Evolutionary conservation across 1,140 invertebrate species (phyloP), one percentile per base, ranked within the genome.

Genomic region (Brachionus calyciflorus): DNA sequence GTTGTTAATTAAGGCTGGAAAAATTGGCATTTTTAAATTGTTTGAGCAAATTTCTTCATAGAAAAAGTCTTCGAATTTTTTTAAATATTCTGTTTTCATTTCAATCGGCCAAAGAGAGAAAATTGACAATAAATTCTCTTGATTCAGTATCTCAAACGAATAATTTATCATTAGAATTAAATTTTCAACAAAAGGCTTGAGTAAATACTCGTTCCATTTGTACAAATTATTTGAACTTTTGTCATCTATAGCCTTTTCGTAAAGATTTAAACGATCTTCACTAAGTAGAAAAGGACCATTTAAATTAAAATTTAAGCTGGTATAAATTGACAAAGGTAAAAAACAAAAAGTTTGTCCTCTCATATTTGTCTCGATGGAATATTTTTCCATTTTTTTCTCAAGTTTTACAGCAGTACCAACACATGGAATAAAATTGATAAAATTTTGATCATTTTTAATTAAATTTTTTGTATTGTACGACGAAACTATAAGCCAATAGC

Each of bases 271-370:
- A 26, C 81, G 77, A 51, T 79, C 76, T n/a, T 79, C 78, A 1
- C 77, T 82, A 6, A 84, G 55, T 40, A 81, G 81, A 80, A 84
- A 84, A 73, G 82, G 80, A 0, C 81, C 83, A 80, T 84, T 82
- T n/a, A 83, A 79, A 53, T 83, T 79, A 21, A 82, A 78, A 21
- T 82, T 82, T 10, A 84, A 57, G 14, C 79, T 79, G 10, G 81
- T 82, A 26, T 78, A 49, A 7, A 81, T 65, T 21, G 83, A 81
- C 2, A 83, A 77, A 10, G 83, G 83, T 14, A 84, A 57, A 44
- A 82, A 81, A 68, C 82, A 83, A 76, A 82, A 84, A 1, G 83
- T 60, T 40, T 82, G 81, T 3, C 82, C 82, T 46, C 28, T 10
- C 14, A 51, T 14, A 19, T 24, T 10, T 77, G 28, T 19, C 41